Evolutionary conservation across 1,140 invertebrate species (phyloP), one percentile per base, ranked within the genome.

Genomic region (Ceratina australensis): DNA sequence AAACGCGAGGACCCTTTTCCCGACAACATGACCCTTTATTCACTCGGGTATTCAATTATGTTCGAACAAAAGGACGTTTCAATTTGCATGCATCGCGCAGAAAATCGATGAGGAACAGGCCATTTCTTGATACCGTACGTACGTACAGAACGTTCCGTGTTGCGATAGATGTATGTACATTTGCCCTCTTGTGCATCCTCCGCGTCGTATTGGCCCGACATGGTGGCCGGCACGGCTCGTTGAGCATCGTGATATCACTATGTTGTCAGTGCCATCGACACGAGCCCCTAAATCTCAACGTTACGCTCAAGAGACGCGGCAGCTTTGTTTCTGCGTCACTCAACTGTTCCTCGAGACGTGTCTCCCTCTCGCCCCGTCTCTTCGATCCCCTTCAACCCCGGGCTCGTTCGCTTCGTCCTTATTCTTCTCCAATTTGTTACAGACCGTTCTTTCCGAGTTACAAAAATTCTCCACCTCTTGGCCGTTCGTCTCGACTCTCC

Each of bases 251-350:
- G 54, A 69, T 60, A 42, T 60, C 65, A 61, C 18, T 50, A 22
- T 68, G 52, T 68, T 75, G 73, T 68, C 73, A 69, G 7, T 76
- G 73, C 42, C 73, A 76, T 76, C 73, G 73, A 76, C 73, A 60
- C 73, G 47, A 22, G 1, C 20, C 56, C 57, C 56, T 76, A 69
- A 76, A 76, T 76, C 65, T 69, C 42, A 4, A 16, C 20, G 56
- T 69, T 20, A 52, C 65, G 22, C 26, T 69, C 65, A 33, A 42
- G 24, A 33, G 54, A 59, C 15, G 15, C 24, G 24, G 18, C 22
- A 59, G 24, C 12, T 59, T 42, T 68, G 56, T 50, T 69, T 60
- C 73, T 28, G 0, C n/a, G n/a, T 67, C 52, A 15, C 33, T 49
- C 33, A 60, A 49, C 42, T 18, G 69, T 20, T 20, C n/a, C 18